Percentiles rank a stretch among this genome's conserved stretches.
phyloP scores from a whole-genome alignment of 2,113 vertebrate genomes.

The Corvus hawaiiensis region DNA sequence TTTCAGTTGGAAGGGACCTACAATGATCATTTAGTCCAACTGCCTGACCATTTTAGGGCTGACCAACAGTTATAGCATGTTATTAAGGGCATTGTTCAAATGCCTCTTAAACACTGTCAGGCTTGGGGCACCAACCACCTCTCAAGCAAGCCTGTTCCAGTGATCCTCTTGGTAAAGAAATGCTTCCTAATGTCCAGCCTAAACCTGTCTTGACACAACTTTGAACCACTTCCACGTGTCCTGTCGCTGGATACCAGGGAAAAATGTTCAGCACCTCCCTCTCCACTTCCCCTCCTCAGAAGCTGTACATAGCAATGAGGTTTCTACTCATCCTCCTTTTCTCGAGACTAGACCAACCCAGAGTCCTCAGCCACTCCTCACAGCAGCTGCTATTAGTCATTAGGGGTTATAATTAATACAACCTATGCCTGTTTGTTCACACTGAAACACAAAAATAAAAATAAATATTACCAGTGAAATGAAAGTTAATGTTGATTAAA shows the following conservation, averaged over 20 bases:
- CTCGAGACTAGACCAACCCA: neutral
- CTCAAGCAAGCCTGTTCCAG: neutral
- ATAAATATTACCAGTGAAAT: neutral
- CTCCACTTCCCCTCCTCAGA: neutral
- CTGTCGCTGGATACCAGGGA: neutral
- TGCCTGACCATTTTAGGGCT: rapidly evolving
- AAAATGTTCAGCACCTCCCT: neutral
- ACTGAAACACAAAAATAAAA: neutral
- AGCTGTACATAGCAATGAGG: neutral
- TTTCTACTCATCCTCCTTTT: neutral
- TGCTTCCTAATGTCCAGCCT: neutral
- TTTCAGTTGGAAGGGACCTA: neutral
- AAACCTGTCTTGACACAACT: neutral
- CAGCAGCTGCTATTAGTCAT: neutral
- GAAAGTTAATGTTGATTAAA: neutral
- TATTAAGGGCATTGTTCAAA: neutral
- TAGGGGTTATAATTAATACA: neutral
- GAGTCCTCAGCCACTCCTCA: neutral
- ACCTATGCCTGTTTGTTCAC: neutral
- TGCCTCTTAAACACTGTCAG: neutral
- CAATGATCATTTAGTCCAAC: rapidly evolving
- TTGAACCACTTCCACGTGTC: neutral
- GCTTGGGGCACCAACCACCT: neutral
- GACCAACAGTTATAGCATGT: neutral
- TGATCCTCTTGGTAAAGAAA: neutral